Conservation (phyloP, 2,113 vertebrate genomes). For the Columba janthina region DNA sequence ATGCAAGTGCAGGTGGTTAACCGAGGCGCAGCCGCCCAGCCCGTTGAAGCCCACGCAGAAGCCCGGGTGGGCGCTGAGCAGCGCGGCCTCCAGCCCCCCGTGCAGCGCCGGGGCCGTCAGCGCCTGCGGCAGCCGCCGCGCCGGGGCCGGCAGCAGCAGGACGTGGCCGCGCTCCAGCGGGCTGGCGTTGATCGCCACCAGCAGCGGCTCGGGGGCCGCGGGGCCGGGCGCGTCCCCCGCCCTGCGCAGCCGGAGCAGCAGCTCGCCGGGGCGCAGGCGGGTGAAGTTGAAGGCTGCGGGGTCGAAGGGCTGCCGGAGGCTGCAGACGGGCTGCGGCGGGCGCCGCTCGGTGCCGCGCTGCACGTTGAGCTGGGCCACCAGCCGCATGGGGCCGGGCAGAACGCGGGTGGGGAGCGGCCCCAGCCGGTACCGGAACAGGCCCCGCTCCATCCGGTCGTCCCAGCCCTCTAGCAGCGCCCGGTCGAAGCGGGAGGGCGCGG, state of each 20-base stretch:
- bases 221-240: not conserved
- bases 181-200: slow-evolving; percentile 87
- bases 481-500: slow-evolving; percentile 78
- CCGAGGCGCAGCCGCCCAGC: slow-evolving; percentile 88
- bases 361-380: slow-evolving; percentile 88
- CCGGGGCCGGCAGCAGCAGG: slow-evolving; percentile 85
- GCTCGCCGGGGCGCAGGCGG: slow-evolving; percentile 79
- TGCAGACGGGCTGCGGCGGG: slow-evolving; percentile 83
- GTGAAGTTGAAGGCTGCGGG: slow-evolving; percentile 86
- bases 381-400: slow-evolving; percentile 77
- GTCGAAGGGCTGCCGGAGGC: slow-evolving; percentile 83
- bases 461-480: slow-evolving; percentile 73
- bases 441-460: slow-evolving; percentile 79
- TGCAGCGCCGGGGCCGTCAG: slow-evolving; percentile 72
- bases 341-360: slow-evolving; percentile 81
- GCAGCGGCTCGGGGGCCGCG: not conserved
- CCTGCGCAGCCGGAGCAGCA: slow-evolving; percentile 80
- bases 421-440: slow-evolving; percentile 86
- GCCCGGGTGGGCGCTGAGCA: slow-evolving; percentile 84
- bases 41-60: slow-evolving; percentile 93
- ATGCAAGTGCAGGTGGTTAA: slow-evolving; percentile 82
- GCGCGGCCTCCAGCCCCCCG: slow-evolving; percentile 78
- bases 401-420: slow-evolving; percentile 77
- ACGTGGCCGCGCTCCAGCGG: slow-evolving; percentile 90
- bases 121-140: slow-evolving; percentile 77